Percentiles rank a stretch among this genome's conserved stretches.
These are phyloP conservation scores for Meiosimyza decipiens DNA, from an alignment of 2,888 invertebrate species.

Conservation along the genomic window DNA sequence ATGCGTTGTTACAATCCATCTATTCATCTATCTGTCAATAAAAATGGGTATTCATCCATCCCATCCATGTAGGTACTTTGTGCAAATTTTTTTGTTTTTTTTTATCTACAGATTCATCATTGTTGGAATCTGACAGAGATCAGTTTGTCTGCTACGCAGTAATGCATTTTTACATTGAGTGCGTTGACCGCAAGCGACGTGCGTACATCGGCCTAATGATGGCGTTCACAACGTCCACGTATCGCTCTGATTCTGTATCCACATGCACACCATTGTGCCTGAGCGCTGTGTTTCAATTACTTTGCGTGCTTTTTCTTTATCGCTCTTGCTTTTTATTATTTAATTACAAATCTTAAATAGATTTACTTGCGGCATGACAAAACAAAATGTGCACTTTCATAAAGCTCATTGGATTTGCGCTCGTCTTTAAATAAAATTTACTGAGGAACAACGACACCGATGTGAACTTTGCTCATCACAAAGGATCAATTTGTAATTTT, in stretches of 20 bases:
- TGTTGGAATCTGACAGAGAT: conserved; percentile 4
- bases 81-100: background rate
- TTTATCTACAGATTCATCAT: background rate
- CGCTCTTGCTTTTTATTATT: conserved; percentile 2
- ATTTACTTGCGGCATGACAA: background rate
- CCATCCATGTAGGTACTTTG: background rate
- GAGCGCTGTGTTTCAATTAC: background rate
- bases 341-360: conserved; percentile 13
- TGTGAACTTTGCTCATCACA: no score
- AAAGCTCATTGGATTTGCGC: background rate
- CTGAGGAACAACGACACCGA: background rate
- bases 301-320: conserved; percentile 14
- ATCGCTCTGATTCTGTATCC: no score
- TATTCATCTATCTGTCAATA: background rate
- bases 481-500: no score
- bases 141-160: conserved; percentile 3
- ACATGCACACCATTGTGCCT: no score
- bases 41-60: background rate
- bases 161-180: conserved; percentile 6
- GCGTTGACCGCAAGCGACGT: conserved; percentile 9
- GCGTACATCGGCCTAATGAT: no score
- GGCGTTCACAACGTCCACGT: no score
- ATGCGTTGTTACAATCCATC: background rate
- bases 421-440: background rate
- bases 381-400: background rate